Evolutionary conservation across 2,888 invertebrate genomes (phyloP), one percentile per base, ranked within the genome.

Genomic region (Eupeodes luniger): DNA sequence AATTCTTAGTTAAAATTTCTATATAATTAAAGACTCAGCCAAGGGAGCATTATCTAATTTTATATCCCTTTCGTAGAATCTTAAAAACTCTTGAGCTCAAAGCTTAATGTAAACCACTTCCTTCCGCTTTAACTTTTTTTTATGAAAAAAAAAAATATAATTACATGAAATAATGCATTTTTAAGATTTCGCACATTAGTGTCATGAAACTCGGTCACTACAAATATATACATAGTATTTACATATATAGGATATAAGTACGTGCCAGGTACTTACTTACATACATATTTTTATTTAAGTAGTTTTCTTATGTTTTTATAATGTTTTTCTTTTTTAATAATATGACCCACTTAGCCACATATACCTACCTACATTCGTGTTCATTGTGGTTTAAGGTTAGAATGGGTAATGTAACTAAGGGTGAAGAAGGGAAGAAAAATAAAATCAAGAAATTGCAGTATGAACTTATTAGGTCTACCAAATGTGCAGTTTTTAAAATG

Each of bases 91-190:
- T 59, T 47, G 5, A 62, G 36, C 53, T 44, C 16, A 62, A 19
- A 55, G 36, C 40, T 40, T n/a, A 36, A 55, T 14, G 47, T 9
- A 34, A 47, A 36, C 66, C 7, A 19, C 36, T 55, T 62, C 14
- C 44, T 44, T 40, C 27, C 59, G 53, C 44, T 27, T 69, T 51
- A 59, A 9, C 9, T 59, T 59, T 44, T 34, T 40, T 40, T 40
- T 0, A 3, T 4, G 0, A 3, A 3, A 7, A 3, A 7, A 40
- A 7, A 7, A 7, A 7, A 7, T 7, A 36, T 82, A 82, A 82
- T 82, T 82, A 82, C 70, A 77, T 53, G 72, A 70, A 77, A 82
- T 82, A 82, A 82, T 82, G 82, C 70, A 82, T 76, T 82, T 69
- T 10, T 75, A 67, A 81, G 81, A 59, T 66, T 49, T 40, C 55